Evolutionary conservation across 2,113 vertebrate genomes (phyloP), one percentile per base, ranked within the genome.

Genomic region (Callithrix jacchus): DNA sequence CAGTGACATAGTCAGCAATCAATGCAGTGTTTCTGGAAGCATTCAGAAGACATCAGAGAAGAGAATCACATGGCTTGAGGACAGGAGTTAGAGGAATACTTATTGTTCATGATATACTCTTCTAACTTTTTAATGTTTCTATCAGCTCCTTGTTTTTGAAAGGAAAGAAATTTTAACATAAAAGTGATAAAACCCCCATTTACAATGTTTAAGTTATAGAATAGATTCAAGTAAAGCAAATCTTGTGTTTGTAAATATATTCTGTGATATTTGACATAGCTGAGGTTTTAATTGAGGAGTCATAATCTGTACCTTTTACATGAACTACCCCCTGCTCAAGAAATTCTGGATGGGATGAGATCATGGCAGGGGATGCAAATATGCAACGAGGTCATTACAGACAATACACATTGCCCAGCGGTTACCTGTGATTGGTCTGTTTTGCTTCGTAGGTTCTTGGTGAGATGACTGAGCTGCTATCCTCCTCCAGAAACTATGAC

Each of bases 381-480:
- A 16, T 73, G 45, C 52, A 64, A 87, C 18, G 45, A 12, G 18
- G 70, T 23, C 2, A 1, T 12, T 71, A 17, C 45, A 30, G n/a
- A 61, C n/a, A 66, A 2, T 1, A 8, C 11, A 11, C 30, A 21
- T 17, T 35, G 52, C 76, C 90, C 47, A 5, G 10, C 1, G 0
- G 32, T 13, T 11, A 0, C 58, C 77, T 92, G 66, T 92, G 76
- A 98, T 6, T 1, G 27, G 5, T 10, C 23, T 95, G 61, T 94
- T 96, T 64, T 35, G 8, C 91, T 94, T 58, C 32, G 64, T 93
- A 99, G 99, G 99, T 99, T 56, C 98, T 99, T 93, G 99, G 99
- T 88, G 99, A 99, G 98, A 99, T 99, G 99, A 99, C 99, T 0
- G 99, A 99, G 98, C 98, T 99, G 92, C 99, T 99, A 95, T 99